These are phyloP conservation scores for Creontiades dilutus DNA, from an alignment of 2,888 invertebrate species.

Conservation along the genomic window DNA sequence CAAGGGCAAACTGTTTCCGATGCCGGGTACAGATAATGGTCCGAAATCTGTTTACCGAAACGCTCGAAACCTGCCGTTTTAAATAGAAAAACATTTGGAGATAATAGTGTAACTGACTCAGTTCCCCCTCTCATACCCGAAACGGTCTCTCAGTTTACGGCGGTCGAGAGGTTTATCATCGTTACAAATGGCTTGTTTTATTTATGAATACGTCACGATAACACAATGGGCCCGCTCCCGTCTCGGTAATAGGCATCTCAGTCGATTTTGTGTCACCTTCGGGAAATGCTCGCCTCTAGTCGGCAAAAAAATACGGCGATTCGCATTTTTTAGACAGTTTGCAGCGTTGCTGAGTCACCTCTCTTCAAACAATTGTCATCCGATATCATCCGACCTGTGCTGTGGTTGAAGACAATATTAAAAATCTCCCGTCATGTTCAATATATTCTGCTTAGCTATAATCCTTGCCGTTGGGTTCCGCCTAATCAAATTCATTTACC, in stretches of 20 bases:
- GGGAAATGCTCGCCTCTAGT: conserved; percentile 22
- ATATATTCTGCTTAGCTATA: not conserved
- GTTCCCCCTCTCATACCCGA: not conserved
- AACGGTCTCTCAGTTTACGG: not conserved
- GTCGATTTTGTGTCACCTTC: conserved; percentile 43
- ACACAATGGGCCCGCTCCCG: conserved; percentile 43
- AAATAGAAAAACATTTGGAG: conserved; percentile 17
- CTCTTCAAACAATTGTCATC: not conserved
- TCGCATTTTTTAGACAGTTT: conserved; percentile 1
- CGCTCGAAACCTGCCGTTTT: not conserved
- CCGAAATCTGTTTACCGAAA: conserved; percentile 12
- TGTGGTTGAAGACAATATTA: not conserved
- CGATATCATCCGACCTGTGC: not conserved
- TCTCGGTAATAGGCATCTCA: conserved; percentile 35
- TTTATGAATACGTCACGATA: conserved; percentile 56
- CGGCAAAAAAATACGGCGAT: conserved; percentile 12
- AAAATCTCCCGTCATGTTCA: not conserved
- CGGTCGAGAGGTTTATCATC: conserved; percentile 28
- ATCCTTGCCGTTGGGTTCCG: not conserved
- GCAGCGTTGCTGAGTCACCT: not conserved
- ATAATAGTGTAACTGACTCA: not conserved
- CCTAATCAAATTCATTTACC: not conserved
- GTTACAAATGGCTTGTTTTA: conserved; percentile 41
- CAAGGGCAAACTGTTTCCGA: conserved; percentile 18
- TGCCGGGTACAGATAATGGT: not conserved